Percentiles rank a stretch among this genome's conserved stretches.
Evolutionary conservation across 1,140 invertebrate genomes (phyloP).

Genomic region (Sminthurinus signatus): DNA sequence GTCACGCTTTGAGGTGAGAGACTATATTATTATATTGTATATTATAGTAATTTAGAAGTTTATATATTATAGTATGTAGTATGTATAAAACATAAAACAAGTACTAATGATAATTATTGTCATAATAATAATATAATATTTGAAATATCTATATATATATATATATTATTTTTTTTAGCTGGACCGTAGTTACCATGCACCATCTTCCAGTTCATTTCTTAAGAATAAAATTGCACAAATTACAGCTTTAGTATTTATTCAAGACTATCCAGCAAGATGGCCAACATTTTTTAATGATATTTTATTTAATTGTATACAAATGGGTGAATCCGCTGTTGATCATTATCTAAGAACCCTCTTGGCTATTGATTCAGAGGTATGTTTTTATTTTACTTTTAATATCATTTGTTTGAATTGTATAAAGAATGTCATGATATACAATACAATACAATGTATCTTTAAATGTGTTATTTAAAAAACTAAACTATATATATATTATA

Average conservation of each 20-base stretch:
- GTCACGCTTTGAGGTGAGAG: constrained; percentile 35
- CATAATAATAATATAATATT: too few species aligned
- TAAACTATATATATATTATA: background rate
- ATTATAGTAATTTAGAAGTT: too few species aligned
- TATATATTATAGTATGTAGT: too few species aligned
- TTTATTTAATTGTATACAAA: constrained; percentile 46
- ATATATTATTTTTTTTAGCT: background rate
- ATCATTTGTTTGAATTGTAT: too few species aligned
- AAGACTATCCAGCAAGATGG: constrained; percentile 53
- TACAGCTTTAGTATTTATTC: constrained; percentile 50
- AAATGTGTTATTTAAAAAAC: too few species aligned
- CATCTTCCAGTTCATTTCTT: constrained; percentile 38
- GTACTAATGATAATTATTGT: too few species aligned
- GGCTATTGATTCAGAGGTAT: constrained; percentile 51
- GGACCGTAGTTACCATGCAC: background rate
- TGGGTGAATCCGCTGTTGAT: constrained; percentile 48
- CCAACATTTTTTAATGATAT: constrained; percentile 51
- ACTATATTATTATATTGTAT: background rate
- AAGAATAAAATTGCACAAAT: constrained; percentile 54
- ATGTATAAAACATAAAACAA: too few species aligned
- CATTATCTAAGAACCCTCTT: constrained; percentile 52
- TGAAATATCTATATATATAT: too few species aligned
- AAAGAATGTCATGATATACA: too few species aligned
- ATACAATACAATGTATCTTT: too few species aligned
- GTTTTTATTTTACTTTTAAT: background rate